Base-by-base conservation (phyloP, 2,797 vertebrate genomes). In the Malurus splendens region DNA sequence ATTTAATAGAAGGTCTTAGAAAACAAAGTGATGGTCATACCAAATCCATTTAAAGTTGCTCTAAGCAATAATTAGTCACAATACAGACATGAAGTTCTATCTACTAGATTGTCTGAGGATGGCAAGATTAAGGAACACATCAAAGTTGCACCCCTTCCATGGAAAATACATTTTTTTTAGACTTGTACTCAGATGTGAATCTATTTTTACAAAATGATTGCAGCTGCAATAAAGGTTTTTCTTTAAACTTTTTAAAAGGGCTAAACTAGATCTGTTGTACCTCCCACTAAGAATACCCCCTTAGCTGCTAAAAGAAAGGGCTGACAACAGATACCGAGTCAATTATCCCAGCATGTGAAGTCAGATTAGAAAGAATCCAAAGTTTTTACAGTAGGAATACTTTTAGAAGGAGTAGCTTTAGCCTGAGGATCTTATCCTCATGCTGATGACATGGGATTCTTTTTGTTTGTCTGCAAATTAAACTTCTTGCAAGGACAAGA, bases 21-120 rank as follows among this genome's bases (percentile, higher is more conserved):
- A 92, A 81, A 91, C 3, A 32, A 89, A 85, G 41, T 22, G 22
- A 82, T 85, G 76, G 90, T 89, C 62, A 68, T 57, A 87, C 56
- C 77, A 95, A 83, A 75, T 73, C 67, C 48, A 55, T 86, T 81
- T 78, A 32, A 74, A 86, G 30, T 78, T 92, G 87, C 89, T 91
- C 85, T 88, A 75, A 90, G 91, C 78, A 93, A 74, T 32, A 60
- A 66, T 86, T 84, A 87, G 41, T 82, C 57, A 89, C 73, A 92
- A 78, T 50, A 87, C 17, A 86, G 38, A 39, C 47, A 59, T 10
- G n/a, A 81, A 95, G 48, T 81, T 57, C 51, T 94, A 82, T 30
- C 65, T 86, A 75, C 25, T 75, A 52, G 95, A 96, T 96, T 96
- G 94, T 96, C 96, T 85, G 36, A 89, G 72, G 57, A 92, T 44